A percentile compares a stretch with the other conserved stretches of the same genome.
phyloP scores from a whole-genome alignment of 2,797 vertebrate species.

The Xenopus petersii region DNA sequence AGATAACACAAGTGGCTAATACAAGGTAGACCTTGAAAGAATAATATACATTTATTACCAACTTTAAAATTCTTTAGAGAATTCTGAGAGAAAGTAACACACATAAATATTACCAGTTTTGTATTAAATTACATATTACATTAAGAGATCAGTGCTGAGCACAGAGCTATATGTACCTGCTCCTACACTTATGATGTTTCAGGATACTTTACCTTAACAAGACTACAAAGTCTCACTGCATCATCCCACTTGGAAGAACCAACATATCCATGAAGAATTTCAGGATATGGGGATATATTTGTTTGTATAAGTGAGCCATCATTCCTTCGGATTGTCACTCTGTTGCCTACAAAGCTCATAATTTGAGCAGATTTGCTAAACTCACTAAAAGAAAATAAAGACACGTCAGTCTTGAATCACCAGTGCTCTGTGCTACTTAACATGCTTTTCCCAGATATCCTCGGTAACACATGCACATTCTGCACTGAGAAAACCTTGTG shows the following conservation, averaged over 20 bases:
- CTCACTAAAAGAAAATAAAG: conserved; percentile 67
- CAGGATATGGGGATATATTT: conserved; percentile 77
- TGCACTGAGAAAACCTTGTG: no score
- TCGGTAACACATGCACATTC: no score
- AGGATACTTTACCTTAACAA: conserved; percentile 78
- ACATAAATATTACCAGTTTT: no score
- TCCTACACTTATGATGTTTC: neutral
- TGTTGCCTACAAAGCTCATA: conserved; percentile 80
- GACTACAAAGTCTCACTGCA: conserved; percentile 84
- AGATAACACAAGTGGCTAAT: no score
- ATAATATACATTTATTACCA: no score
- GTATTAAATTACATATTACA: no score
- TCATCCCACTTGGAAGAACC: conserved; percentile 83
- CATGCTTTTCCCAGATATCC: no score
- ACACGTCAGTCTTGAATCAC: no score
- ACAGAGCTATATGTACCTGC: neutral
- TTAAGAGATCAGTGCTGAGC: neutral
- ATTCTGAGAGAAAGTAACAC: no score
- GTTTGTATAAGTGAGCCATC: conserved; percentile 86
- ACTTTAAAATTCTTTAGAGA: no score
- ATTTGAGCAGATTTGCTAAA: conserved; percentile 84
- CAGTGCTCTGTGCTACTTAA: no score
- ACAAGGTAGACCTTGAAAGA: no score
- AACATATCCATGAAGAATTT: conserved; percentile 80
- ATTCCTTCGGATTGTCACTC: conserved; percentile 80